Percentiles rank a stretch among this genome's conserved stretches.
Conservation (phyloP, 2,797 vertebrate genomes). For the Paedocypris micromegethes region DNA sequence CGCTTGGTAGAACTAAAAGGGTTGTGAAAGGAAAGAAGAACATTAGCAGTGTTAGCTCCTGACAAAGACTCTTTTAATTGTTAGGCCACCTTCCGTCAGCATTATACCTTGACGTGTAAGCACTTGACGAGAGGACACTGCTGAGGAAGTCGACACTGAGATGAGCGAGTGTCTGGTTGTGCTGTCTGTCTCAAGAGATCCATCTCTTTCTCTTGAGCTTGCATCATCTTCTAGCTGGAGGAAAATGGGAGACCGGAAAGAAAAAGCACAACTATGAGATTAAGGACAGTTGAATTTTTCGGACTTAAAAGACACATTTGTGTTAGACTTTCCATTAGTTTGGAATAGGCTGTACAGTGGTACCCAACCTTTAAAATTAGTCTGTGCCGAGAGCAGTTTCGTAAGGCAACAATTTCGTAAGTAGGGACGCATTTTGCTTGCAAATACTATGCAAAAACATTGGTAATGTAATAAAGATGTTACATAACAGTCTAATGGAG, state of each 20-base stretch:
- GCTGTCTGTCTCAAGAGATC: conserved; percentile 51
- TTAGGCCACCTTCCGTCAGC: conserved; percentile 7
- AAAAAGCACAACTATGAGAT: background rate
- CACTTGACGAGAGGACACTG: conserved; percentile 53
- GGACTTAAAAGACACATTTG: no score
- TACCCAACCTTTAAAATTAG: no score
- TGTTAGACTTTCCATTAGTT: no score
- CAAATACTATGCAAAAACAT: no score
- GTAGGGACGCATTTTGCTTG: no score
- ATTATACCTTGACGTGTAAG: conserved; percentile 69
- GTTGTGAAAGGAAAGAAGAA: background rate
- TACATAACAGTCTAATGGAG: background rate
- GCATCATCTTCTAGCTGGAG: conserved; percentile 66
- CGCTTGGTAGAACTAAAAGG: background rate
- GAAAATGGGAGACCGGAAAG: conserved; percentile 57
- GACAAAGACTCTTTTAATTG: background rate
- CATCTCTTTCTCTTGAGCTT: conserved; percentile 68
- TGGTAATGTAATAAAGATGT: no score
- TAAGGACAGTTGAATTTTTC: no score
- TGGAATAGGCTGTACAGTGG: no score
- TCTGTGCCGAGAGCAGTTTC: no score
- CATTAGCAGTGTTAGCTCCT: background rate
- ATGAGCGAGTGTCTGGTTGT: conserved; percentile 52
- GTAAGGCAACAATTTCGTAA: no score
- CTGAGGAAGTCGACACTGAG: conserved; percentile 49